Percentiles rank a stretch among this genome's conserved stretches.
Conservation (phyloP, 1,140 invertebrate genomes). For the Drosophila athabasca region DNA sequence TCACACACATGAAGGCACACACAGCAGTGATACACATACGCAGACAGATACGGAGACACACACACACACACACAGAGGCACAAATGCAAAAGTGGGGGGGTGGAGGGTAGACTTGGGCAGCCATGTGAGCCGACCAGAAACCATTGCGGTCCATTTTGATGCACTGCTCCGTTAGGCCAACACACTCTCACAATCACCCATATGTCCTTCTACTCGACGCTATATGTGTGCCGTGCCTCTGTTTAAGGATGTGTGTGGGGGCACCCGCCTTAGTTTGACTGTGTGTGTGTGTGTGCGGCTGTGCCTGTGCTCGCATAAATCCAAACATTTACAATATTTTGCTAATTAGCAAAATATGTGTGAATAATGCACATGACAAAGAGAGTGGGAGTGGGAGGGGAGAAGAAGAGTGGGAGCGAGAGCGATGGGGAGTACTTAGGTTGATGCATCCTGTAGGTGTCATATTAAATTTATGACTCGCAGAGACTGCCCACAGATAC, state of each 20-base stretch:
- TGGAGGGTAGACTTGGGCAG: slow-evolving; percentile 12
- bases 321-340: slow-evolving; percentile 82
- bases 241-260: not conserved
- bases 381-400: not conserved
- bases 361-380: slow-evolving; percentile 72
- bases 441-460: slow-evolving; percentile 54
- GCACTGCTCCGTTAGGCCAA: slow-evolving; percentile 49
- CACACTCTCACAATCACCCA: not conserved
- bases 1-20: slow-evolving; percentile 2
- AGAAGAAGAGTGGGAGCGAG: too few species aligned
- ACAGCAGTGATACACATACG: too few species aligned
- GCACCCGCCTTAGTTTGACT: not conserved
- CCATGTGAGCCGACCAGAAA: slow-evolving; percentile 56
- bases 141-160: slow-evolving; percentile 61
- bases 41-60: not conserved
- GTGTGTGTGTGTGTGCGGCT: slow-evolving; percentile 20
- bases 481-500: slow-evolving; percentile 39
- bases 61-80: not conserved
- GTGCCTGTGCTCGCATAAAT: slow-evolving; percentile 56
- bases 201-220: not conserved
- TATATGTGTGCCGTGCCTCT: not conserved
- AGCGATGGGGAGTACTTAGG: not conserved
- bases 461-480: slow-evolving; percentile 75
- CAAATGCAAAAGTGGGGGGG: not conserved
- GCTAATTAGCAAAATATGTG: slow-evolving; percentile 80